Evolutionary conservation across 2,888 invertebrate species (phyloP).

Genomic region (Allolobophora icterica): DNA sequence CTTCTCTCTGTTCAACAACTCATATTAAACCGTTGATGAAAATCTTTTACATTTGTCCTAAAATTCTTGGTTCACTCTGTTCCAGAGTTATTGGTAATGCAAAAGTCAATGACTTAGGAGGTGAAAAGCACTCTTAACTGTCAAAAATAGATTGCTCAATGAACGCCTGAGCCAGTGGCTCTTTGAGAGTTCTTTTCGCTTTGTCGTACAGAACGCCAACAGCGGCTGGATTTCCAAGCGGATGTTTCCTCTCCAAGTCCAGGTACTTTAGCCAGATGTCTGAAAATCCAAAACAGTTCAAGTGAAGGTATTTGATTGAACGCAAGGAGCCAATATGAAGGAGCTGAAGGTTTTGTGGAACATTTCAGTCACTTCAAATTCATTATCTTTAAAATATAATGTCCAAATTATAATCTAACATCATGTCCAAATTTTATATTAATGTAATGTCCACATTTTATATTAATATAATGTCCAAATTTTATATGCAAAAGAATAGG

Average conservation of each 20-base stretch:
- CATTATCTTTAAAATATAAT: no score
- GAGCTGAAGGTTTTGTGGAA: background rate
- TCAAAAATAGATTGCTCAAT: background rate
- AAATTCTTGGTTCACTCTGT: background rate
- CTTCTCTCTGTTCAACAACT: no score
- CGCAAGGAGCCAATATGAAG: background rate
- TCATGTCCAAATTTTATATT: no score
- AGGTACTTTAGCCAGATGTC: conserved; percentile 37
- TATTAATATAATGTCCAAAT: no score
- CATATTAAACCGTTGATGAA: background rate
- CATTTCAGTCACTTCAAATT: background rate
- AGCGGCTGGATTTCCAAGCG: conserved; percentile 22
- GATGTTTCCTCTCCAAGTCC: conserved; percentile 29
- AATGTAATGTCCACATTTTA: no score
- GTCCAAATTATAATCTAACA: no score
- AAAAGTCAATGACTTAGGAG: background rate
- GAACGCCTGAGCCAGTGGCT: conserved; percentile 9
- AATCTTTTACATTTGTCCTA: background rate
- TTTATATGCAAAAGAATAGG: no score
- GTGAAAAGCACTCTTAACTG: background rate
- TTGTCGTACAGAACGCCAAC: background rate
- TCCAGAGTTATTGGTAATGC: no score
- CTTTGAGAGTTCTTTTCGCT: background rate
- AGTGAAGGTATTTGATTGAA: background rate
- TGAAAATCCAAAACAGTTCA: conserved; percentile 13